Base-by-base conservation (phyloP, 35 echinoderm and acorn worm species). In the Strongylocentrotus purpuratus region DNA sequence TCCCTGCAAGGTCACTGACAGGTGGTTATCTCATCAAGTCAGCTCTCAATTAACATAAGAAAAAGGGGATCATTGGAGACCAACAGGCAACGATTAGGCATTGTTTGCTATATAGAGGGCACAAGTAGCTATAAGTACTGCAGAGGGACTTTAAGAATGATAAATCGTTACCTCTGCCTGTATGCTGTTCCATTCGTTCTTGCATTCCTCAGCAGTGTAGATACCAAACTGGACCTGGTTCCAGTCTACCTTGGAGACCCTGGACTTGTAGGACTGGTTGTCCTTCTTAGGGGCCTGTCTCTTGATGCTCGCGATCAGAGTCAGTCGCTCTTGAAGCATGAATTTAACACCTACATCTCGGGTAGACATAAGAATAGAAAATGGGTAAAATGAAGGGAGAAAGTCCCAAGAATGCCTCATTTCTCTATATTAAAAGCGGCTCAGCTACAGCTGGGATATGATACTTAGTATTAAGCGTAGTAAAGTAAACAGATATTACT, bases 241-340 rank as follows among this genome's bases (percentile, higher is more conserved):
- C 98, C 98, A 99, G 91, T 99, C 96, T 11, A 99, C 60, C 87
- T 97, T 99, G 46, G 59, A 41, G 7, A 99, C 90, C 14, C 96
- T 96, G 45, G 96, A 96, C 87, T 97, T 99, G 87, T 97, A 99
- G 0, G 97, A 96, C 33, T 98, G 96, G 93, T 86, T 97, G 92
- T 99, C 98, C 59, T 89, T 95, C 94, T 97, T 98, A 20, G 98
- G 98, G 0, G 97, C 33, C 59, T 97, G 98, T 18, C 28, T 58
- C 86, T 85, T 95, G n/a, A 99, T 48, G 47, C 95, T 96, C 20
- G 94, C 47, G 0, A 99, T 85, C 12, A 99, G 94, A 28, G 87
- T 94, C 31, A 97, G 13, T 45, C 96, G 88, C 31, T 99, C 96
- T 14, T 97, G 95, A 48, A 92, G 95, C 31, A 94, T 46, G 70